A percentile compares a stretch with the other conserved stretches of the same genome.
phyloP scores from a whole-genome alignment of 2,888 invertebrate genomes.

The Megastigmus dorsalis region DNA sequence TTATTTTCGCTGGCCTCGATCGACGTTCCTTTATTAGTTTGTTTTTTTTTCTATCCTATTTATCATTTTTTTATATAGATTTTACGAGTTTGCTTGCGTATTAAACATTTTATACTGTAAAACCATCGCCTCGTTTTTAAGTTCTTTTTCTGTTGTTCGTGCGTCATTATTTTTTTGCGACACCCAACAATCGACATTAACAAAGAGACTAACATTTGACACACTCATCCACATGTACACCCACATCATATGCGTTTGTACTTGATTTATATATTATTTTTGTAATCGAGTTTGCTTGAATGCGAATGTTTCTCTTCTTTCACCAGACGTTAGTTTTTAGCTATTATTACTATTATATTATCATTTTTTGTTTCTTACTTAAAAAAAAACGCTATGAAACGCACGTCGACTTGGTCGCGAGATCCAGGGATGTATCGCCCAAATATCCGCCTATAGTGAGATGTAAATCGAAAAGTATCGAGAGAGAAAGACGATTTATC shows the following conservation, averaged over 20 bases:
- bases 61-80: conserved; percentile 44
- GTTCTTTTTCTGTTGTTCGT: conserved; percentile 45
- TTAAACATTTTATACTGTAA: conserved; percentile 39
- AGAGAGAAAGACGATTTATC: conserved; percentile 45
- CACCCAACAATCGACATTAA: conserved; percentile 23
- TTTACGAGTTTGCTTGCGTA: conserved; percentile 48
- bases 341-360: conserved; percentile 23
- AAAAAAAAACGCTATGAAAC: conserved; percentile 35
- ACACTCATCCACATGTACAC: conserved; percentile 27
- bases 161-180: conserved; percentile 26
- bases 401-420: conserved; percentile 48
- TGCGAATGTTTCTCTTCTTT: conserved; percentile 39
- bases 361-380: conserved; percentile 42
- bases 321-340: conserved; percentile 29
- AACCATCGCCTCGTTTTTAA: conserved; percentile 48
- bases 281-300: conserved; percentile 47
- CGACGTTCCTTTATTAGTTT: conserved; percentile 50
- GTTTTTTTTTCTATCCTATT: conserved; percentile 29
- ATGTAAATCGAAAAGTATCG: conserved; percentile 41
- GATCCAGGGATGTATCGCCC: conserved; percentile 40
- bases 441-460: conserved; percentile 49
- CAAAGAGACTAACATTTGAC: conserved; percentile 20
- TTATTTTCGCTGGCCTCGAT: conserved; percentile 50
- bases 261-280: conserved; percentile 53
- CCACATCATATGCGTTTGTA: conserved; percentile 44